phyloP scores from a whole-genome alignment of 2,888 invertebrate species.

The Polydrusus cervinus region DNA sequence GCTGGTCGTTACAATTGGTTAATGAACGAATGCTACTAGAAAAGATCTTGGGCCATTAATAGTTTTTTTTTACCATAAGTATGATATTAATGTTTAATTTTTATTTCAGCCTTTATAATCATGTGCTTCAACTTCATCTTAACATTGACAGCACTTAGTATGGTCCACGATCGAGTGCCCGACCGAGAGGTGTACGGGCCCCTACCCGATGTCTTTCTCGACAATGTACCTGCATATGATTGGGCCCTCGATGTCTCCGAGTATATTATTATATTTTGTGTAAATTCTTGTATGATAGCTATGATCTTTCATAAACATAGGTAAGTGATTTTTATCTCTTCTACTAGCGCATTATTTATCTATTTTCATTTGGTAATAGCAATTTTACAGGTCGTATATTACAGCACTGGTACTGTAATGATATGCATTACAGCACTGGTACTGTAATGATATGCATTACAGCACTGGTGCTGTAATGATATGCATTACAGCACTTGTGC shows the following conservation, averaged over 20 bases:
- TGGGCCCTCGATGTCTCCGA: slow-evolving; percentile 91
- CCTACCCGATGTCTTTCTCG: slow-evolving; percentile 88
- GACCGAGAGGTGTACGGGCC: slow-evolving; percentile 83
- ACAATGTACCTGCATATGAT: slow-evolving; percentile 82
- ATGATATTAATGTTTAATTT: neutral
- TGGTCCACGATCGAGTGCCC: slow-evolving; percentile 91
- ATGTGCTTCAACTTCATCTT: slow-evolving; percentile 78
- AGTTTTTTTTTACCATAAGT: too few relatives aligned
- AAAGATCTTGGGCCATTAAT: too few relatives aligned
- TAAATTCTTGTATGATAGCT: slow-evolving; percentile 83
- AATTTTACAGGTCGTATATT: too few relatives aligned
- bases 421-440: too few relatives aligned
- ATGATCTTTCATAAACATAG: slow-evolving; percentile 91
- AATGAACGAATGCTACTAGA: too few relatives aligned
- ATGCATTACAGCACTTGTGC: too few relatives aligned
- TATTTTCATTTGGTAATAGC: too few relatives aligned
- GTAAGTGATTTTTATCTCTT: slow-evolving; percentile 66
- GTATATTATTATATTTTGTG: slow-evolving; percentile 88
- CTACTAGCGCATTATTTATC: too few relatives aligned
- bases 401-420: too few relatives aligned
- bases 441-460: too few relatives aligned
- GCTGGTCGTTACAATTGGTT: too few relatives aligned
- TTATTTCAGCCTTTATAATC: slow-evolving; percentile 76
- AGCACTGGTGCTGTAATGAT: too few relatives aligned
- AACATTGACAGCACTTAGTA: slow-evolving; percentile 83